A percentile compares a stretch with the other conserved stretches of the same genome.
Evolutionary conservation across 2,888 invertebrate genomes (phyloP).

Genomic region (Cheilosia pagana): DNA sequence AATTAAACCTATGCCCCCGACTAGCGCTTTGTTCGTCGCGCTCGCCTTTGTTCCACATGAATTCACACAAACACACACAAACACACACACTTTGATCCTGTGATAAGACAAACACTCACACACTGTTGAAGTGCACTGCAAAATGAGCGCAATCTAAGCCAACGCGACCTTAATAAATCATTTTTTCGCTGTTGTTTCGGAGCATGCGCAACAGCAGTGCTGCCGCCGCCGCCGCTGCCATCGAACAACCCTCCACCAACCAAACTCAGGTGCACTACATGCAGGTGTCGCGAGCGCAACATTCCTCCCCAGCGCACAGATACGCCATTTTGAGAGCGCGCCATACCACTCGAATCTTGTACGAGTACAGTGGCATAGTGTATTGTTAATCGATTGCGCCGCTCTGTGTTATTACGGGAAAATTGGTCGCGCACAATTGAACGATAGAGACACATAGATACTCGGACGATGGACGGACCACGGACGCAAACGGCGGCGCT

Average conservation of each 20-base stretch:
- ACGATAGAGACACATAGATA: slow-evolving; percentile 27
- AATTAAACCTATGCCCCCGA: slow-evolving; percentile 62
- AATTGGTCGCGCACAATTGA: slow-evolving; percentile 76
- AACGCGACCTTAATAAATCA: slow-evolving; percentile 76
- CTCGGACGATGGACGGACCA: slow-evolving; percentile 19
- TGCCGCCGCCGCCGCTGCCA: not conserved
- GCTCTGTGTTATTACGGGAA: slow-evolving; percentile 76
- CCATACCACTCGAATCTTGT: slow-evolving; percentile 1
- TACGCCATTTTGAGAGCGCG: slow-evolving; percentile 9
- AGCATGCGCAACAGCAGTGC: slow-evolving; percentile 29
- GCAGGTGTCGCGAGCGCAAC: slow-evolving; percentile 67
- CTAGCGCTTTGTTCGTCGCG: slow-evolving; percentile 57
- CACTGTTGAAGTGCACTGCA: slow-evolving; percentile 15
- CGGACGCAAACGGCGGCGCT: slow-evolving; percentile 20
- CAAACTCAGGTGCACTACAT: slow-evolving; percentile 58
- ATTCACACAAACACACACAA: slow-evolving; percentile 12
- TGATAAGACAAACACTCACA: slow-evolving; percentile 47
- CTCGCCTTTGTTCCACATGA: slow-evolving; percentile 64
- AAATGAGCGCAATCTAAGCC: slow-evolving; percentile 60
- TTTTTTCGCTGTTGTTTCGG: slow-evolving; percentile 58
- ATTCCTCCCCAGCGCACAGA: slow-evolving; percentile 48
- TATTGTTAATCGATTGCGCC: slow-evolving; percentile 77
- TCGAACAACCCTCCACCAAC: slow-evolving; percentile 44
- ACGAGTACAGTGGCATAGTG: slow-evolving; percentile 73
- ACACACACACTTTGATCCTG: slow-evolving; percentile 44